phyloP scores from a whole-genome alignment of 2,113 vertebrate genomes.

The Raja brachyura region DNA sequence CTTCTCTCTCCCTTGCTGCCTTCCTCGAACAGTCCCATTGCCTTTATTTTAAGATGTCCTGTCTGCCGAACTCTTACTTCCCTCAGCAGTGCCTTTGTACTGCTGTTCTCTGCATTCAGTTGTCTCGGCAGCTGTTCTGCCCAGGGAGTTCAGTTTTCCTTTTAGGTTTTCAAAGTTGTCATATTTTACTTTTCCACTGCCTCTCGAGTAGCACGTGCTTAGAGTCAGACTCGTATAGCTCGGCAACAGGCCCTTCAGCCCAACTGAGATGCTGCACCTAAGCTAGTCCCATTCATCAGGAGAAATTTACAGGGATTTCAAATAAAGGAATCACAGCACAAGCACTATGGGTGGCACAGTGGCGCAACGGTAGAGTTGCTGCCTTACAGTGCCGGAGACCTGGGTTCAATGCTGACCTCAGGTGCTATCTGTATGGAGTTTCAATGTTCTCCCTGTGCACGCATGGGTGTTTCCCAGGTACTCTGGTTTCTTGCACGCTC shows the following conservation, averaged over 20 bases:
- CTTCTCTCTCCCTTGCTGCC: not conserved
- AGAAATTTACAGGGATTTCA: not conserved
- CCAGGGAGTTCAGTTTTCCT: not conserved
- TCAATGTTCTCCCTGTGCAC: too few species aligned
- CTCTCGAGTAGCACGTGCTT: not conserved
- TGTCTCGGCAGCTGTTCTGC: not conserved
- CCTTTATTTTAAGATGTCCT: not conserved
- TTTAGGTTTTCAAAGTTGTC: not conserved
- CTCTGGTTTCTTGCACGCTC: too few species aligned
- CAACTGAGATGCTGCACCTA: too few species aligned
- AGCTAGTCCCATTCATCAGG: too few species aligned
- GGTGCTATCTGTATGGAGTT: too few species aligned
- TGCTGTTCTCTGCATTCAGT: not conserved
- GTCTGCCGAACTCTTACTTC: not conserved
- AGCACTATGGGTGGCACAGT: not conserved
- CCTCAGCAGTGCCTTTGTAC: not conserved
- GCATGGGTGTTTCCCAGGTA: too few species aligned
- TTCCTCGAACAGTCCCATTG: not conserved
- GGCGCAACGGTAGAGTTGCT: too few species aligned
- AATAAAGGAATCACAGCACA: not conserved
- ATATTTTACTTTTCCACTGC: not conserved
- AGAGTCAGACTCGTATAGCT: too few species aligned
- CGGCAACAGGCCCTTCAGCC: too few species aligned
- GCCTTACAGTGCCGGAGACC: too few species aligned
- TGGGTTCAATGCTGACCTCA: too few species aligned